A percentile compares a stretch with the other conserved stretches of the same genome.
Conservation (phyloP, 2,888 invertebrate species). For the Microlaimidae sp. region DNA sequence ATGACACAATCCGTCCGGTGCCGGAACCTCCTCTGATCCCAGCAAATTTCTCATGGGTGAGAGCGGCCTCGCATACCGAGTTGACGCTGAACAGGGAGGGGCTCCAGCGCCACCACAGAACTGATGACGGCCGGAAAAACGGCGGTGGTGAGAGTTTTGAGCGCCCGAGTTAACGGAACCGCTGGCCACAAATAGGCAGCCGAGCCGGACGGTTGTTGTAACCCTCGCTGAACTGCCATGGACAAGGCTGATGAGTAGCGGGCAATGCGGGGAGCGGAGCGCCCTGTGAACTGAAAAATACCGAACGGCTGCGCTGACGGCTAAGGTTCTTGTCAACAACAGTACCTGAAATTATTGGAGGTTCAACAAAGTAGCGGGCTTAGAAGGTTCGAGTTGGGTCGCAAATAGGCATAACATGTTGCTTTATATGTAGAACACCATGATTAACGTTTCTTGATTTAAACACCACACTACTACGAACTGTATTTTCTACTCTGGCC, state of each 20-base stretch:
- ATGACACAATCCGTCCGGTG: constrained; percentile 27
- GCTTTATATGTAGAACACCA: too few species aligned
- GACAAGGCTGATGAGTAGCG: neutral
- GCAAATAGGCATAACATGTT: too few species aligned
- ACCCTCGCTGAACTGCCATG: neutral
- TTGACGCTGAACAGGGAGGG: neutral
- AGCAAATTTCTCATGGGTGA: neutral
- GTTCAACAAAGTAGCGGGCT: too few species aligned
- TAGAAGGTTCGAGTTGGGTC: too few species aligned
- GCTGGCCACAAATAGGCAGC: neutral
- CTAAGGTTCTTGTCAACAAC: neutral
- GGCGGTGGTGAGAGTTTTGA: neutral
- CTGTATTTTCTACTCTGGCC: too few species aligned
- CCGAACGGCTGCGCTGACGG: neutral
- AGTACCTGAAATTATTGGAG: too few species aligned
- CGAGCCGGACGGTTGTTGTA: neutral
- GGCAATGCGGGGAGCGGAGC: neutral
- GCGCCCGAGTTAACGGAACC: neutral
- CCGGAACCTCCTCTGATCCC: constrained; percentile 5
- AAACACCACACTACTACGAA: too few species aligned
- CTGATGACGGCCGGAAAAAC: neutral
- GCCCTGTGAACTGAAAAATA: neutral
- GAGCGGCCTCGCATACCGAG: neutral
- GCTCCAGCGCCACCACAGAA: neutral
- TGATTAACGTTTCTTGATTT: too few species aligned